phyloP scores from a whole-genome alignment of 2,113 vertebrate genomes.

The Hydrolagus affinis region DNA sequence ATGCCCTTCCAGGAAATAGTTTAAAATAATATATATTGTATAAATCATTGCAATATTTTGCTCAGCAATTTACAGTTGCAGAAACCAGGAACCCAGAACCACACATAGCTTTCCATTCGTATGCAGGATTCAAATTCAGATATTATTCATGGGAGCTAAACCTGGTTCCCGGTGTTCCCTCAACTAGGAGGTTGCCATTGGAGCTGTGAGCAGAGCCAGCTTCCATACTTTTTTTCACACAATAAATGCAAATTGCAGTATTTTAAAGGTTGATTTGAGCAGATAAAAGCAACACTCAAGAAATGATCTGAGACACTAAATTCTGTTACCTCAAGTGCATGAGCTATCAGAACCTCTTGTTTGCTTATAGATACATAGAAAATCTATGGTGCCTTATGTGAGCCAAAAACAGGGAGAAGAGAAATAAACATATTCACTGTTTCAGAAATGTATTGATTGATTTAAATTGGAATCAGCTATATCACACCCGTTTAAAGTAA shows the following conservation, averaged over 20 bases:
- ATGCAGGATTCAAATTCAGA: not conserved
- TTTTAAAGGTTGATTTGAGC: not conserved
- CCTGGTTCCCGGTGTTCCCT: conserved; percentile 3
- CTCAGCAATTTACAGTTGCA: not conserved
- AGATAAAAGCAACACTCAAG: not conserved
- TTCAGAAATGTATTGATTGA: too few relatives aligned
- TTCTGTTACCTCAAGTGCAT: not conserved
- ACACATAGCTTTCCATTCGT: not conserved
- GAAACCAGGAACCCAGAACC: conserved; percentile 22
- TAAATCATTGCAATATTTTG: conserved; percentile 11
- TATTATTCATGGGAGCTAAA: conserved; percentile 10
- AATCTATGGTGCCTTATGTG: too few relatives aligned
- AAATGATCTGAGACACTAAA: not conserved
- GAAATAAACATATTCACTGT: not conserved
- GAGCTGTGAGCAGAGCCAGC: not conserved
- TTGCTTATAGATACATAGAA: not conserved
- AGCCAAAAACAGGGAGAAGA: not conserved
- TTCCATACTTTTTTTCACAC: not conserved
- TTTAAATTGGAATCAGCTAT: not conserved
- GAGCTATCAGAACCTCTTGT: not conserved
- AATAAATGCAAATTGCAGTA: not conserved
- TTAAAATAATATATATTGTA: conserved; percentile 12
- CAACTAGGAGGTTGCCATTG: not conserved
- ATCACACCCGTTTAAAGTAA: not conserved
- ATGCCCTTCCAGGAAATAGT: not conserved